phyloP scores from a whole-genome alignment of 2,113 vertebrate species.

The Triplophysa tibetana region DNA sequence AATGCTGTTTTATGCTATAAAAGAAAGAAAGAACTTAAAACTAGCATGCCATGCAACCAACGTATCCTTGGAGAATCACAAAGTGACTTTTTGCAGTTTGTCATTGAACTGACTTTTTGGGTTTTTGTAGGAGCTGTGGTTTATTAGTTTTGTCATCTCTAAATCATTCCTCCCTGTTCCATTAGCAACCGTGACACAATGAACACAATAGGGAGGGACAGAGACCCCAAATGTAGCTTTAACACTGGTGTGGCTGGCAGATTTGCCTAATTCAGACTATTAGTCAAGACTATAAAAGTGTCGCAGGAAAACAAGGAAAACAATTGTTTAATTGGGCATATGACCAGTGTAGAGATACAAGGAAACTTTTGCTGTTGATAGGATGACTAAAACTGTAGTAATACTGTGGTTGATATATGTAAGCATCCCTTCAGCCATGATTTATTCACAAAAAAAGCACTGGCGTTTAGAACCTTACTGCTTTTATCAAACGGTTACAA shows the following conservation, averaged over 20 bases:
- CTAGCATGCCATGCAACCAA: not conserved
- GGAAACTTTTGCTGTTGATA: constrained; percentile 42
- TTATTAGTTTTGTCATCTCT: constrained; percentile 73
- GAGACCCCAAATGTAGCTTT: constrained; percentile 7
- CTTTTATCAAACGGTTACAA: too few relatives aligned
- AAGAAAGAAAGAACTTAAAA: too few relatives aligned
- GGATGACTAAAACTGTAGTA: too few relatives aligned
- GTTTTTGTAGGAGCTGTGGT: constrained; percentile 57
- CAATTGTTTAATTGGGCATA: constrained; percentile 65
- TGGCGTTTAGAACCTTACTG: too few relatives aligned
- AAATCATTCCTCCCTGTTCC: constrained; percentile 60
- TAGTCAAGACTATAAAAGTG: constrained; percentile 64
- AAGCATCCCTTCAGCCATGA: too few relatives aligned
- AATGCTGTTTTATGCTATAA: too few relatives aligned
- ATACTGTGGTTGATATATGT: too few relatives aligned
- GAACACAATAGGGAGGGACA: constrained; percentile 18
- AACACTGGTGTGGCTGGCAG: constrained; percentile 55
- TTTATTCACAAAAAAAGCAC: too few relatives aligned
- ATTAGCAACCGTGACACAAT: constrained; percentile 36
- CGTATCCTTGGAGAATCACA: not conserved
- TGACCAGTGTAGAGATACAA: constrained; percentile 57
- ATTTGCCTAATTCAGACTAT: constrained; percentile 61
- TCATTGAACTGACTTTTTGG: constrained; percentile 51
- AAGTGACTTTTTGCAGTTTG: constrained; percentile 32
- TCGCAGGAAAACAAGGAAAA: constrained; percentile 63